Base-by-base conservation (phyloP, 2,888 invertebrate species). In the Odontocerum albicorne region DNA sequence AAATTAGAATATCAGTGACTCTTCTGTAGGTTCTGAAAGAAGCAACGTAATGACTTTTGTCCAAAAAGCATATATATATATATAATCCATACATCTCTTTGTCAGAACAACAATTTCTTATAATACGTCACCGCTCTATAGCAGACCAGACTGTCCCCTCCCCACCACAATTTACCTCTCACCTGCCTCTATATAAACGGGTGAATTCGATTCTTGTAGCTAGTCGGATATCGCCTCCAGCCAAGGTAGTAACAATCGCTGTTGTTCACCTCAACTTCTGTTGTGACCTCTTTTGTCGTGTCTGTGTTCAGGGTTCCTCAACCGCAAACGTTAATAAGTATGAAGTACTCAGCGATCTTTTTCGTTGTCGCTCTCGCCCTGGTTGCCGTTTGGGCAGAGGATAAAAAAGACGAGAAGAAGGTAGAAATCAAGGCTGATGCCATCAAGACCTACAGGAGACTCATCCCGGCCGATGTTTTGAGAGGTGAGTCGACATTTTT, bases 381-480 rank as follows among this genome's bases (percentile, higher is more conserved):
- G 62, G 74, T 83, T 62, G 80, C 79, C 62, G 68, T 72, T 51
- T 79, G 79, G 60, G 73, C 72, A 52, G 81, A 79, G 59, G 75
- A 79, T 44, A 78, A 79, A 64, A 75, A 74, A 58, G 66, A 66
- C 61, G 64, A 38, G 55, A 65, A 67, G 61, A 62, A 62, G 16
- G 66, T 63, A 3, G 61, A 63, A 61, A 62, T 59, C 8, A 65
- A 63, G 7, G 70, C 64, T 16, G 77, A 74, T 27, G 79, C 80
- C 57, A 80, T 85, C 44, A 90, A 86, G 71, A 86, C 89, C 40
- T 92, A 82, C 80, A 87, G 85, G 67, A 81, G 93, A 63, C 77
- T 92, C 63, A 92, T 93, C 65, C 92, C 92, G 35, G 93, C 93
- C 65, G 93, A 93, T 73, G 90, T 92, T 32, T 81, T 93, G 61